These are phyloP conservation scores for Pentalonia nigronervosa DNA, from an alignment of 1,140 invertebrate genomes.

Conservation along the genomic window DNA sequence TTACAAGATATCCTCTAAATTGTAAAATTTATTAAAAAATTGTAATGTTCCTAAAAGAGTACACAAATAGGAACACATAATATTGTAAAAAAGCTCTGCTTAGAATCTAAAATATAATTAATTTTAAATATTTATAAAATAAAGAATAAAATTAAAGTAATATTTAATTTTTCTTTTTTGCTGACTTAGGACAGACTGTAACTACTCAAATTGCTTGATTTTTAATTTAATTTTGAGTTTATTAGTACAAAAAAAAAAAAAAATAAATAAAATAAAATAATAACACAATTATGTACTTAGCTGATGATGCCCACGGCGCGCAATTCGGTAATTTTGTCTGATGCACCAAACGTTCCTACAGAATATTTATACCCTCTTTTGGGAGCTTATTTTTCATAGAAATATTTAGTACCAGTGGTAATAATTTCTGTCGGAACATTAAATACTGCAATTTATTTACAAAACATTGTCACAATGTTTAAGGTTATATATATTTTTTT, in stretches of 20 bases:
- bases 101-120: too few species aligned
- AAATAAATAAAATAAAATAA: too few species aligned
- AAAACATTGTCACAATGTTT: background rate
- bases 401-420: background rate
- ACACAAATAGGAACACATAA: too few species aligned
- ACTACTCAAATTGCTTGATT: background rate
- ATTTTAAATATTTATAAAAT: too few species aligned
- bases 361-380: background rate
- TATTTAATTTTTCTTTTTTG: too few species aligned
- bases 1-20: too few species aligned
- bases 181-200: too few species aligned
- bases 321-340: background rate
- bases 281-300: background rate
- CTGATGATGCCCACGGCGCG: background rate
- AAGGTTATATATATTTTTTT: background rate
- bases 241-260: background rate
- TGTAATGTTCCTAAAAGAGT: too few species aligned
- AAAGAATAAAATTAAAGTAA: too few species aligned
- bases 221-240: background rate
- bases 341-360: background rate
- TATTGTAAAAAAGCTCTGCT: too few species aligned
- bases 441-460: background rate
- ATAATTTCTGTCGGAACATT: background rate
- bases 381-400: background rate
- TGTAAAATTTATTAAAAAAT: too few species aligned